Base-by-base conservation (phyloP, 2,888 invertebrate species). In the Aphidoletes aphidimyza region DNA sequence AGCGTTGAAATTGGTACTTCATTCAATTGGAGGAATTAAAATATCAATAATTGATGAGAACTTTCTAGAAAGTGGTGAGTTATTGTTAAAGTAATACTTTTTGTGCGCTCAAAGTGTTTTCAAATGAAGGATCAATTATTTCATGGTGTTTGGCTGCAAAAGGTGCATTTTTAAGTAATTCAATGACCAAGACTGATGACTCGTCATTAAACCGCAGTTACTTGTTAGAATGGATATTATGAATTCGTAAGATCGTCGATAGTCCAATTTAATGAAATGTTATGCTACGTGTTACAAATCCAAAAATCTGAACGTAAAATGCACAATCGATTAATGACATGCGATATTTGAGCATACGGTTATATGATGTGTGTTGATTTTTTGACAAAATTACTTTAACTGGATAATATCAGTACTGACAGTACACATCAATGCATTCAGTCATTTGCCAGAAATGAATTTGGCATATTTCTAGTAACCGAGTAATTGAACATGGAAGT, bases 401-500 rank as follows among this genome's bases (percentile, higher is more conserved):
- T 69, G 11, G 54, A 54, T 30, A 69, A 30, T 30, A n/a, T n/a
- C n/a, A n/a, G n/a, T n/a, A n/a, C n/a, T n/a, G n/a, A n/a, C n/a
- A n/a, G n/a, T n/a, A n/a, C n/a, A n/a, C n/a, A n/a, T n/a, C n/a
- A n/a, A n/a, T n/a, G n/a, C n/a, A n/a, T n/a, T n/a, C n/a, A n/a
- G n/a, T n/a, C n/a, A n/a, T n/a, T n/a, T n/a, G n/a, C n/a, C n/a
- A n/a, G n/a, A n/a, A 2, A 22, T 22, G 54, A 47, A 69, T 69
- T n/a, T n/a, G n/a, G 69, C 14, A 69, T 69, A 69, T 30, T 34
- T 30, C 5, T 30, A n/a, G 30, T 69, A 54, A 54, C 26, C 11
- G 17, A 69, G 11, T 69, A 30, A 34, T 54, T 69, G 69, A 69
- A 69, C 69, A 69, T 69, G 69, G 69, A 69, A 69, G 69, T 30